These are phyloP conservation scores for Heliopora coerulea DNA, from an alignment of 92 coral and sea anemone species.

Conservation along the genomic window DNA sequence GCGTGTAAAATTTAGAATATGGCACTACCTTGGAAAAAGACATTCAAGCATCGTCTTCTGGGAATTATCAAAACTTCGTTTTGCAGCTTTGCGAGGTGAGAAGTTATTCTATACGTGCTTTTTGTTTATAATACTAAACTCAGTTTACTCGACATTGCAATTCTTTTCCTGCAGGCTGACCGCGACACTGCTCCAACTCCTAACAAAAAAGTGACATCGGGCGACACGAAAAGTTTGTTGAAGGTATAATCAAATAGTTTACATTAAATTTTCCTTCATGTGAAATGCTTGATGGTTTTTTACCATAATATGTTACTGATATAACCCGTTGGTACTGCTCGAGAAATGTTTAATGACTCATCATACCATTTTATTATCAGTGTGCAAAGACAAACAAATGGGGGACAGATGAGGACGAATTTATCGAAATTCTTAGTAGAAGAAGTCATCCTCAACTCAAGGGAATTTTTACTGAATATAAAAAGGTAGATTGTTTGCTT, in stretches of 20 bases:
- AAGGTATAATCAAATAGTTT: slow-evolving; percentile 49
- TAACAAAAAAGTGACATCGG: slow-evolving; percentile 66
- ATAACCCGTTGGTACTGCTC: neutral
- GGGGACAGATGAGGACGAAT: slow-evolving; percentile 90
- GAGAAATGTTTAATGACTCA: neutral
- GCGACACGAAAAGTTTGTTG: slow-evolving; percentile 68
- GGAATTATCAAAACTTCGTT: slow-evolving; percentile 73
- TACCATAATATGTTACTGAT: too few species aligned
- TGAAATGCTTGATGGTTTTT: too few species aligned
- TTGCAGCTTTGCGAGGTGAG: slow-evolving; percentile 78
- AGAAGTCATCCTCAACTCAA: slow-evolving; percentile 86
- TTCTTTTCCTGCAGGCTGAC: slow-evolving; percentile 56
- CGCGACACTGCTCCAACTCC: slow-evolving; percentile 72
- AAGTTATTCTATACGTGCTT: too few species aligned
- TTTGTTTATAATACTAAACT: neutral
- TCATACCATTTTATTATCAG: neutral
- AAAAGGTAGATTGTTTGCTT: too few species aligned
- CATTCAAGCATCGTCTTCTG: slow-evolving; percentile 78
- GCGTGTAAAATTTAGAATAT: slow-evolving; percentile 55
- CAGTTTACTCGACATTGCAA: neutral
- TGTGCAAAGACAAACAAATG: slow-evolving; percentile 76
- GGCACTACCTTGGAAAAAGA: slow-evolving; percentile 69
- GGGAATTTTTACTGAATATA: slow-evolving; percentile 79
- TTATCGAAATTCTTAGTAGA: slow-evolving; percentile 72
- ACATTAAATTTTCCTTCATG: too few species aligned